These are phyloP conservation scores for Carassius gibelio DNA, from an alignment of 2,113 vertebrate genomes.

Conservation along the genomic window DNA sequence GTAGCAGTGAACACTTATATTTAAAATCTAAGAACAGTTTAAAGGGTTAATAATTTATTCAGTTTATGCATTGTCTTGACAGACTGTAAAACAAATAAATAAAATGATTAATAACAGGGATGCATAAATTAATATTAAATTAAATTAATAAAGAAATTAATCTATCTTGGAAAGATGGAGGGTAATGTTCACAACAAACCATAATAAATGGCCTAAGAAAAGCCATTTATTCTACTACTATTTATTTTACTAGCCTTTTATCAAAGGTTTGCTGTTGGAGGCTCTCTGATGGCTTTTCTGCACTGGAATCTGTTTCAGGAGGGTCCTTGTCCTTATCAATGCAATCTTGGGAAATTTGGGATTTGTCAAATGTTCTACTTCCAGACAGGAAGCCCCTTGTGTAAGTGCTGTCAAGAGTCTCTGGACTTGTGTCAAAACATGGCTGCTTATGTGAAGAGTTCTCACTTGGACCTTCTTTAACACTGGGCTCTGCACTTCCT, in stretches of 20 bases:
- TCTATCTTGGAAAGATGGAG: conserved; percentile 10
- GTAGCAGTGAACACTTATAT: not conserved
- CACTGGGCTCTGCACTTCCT: conserved; percentile 69
- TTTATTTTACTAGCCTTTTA: conserved; percentile 91
- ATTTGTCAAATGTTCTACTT: conserved; percentile 56
- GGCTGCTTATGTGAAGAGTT: conserved; percentile 62
- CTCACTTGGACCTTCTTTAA: conserved; percentile 67
- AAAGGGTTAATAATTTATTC: not conserved
- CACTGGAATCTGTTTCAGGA: conserved; percentile 49
- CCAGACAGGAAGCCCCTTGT: conserved; percentile 56
- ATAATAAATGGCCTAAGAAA: conserved; percentile 80
- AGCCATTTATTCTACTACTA: conserved; percentile 89
- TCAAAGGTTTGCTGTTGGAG: conserved; percentile 63
- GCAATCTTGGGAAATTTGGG: conserved; percentile 54
- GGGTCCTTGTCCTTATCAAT: conserved; percentile 53
- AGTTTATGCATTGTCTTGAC: not conserved
- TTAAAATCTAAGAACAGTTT: not conserved
- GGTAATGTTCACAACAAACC: conserved; percentile 42
- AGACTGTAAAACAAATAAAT: not conserved
- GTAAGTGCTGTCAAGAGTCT: conserved; percentile 60
- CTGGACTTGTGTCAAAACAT: conserved; percentile 51
- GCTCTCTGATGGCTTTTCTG: conserved; percentile 63
- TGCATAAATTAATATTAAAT: not conserved
- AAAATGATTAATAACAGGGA: not conserved
- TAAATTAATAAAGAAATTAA: not conserved